Evolutionary conservation across 37 sponge, comb jelly and placozoan species (phyloP).

Genomic region (Hormiphora californensis): DNA sequence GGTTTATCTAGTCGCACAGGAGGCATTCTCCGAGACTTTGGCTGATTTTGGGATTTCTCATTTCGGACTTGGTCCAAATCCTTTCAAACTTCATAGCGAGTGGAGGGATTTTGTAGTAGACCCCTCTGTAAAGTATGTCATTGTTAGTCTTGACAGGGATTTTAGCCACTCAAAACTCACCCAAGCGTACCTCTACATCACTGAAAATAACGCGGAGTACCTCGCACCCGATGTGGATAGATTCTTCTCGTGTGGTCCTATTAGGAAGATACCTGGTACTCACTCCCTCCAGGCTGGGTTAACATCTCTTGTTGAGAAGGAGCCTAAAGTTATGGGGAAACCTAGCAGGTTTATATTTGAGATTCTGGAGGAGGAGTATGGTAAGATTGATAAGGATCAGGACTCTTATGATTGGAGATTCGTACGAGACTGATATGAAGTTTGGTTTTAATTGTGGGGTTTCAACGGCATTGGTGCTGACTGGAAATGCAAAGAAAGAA

Average conservation of each 20-base stretch:
- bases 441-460: slow-evolving; percentile 41
- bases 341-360: background rate
- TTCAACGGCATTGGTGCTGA: slow-evolving; percentile 1
- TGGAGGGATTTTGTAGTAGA: slow-evolving; percentile 10
- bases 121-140: slow-evolving; percentile 29
- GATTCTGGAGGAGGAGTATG: background rate
- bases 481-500: slow-evolving; percentile 6
- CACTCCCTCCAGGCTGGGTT: background rate
- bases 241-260: background rate
- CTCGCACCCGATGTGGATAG: background rate
- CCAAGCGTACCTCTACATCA: slow-evolving; percentile 19
- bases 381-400: background rate
- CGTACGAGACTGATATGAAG: slow-evolving; percentile 22
- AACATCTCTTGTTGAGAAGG: background rate
- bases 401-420: slow-evolving; percentile 46
- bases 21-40: background rate
- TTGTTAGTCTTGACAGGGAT: background rate
- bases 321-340: slow-evolving; percentile 22
- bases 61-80: background rate
- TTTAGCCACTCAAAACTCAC: slow-evolving; percentile 22
- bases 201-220: slow-evolving; percentile 29
- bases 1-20: slow-evolving; percentile 6
- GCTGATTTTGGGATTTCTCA: background rate
- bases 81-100: background rate
- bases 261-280: background rate